These are phyloP conservation scores for Apogon hyalosoma DNA, from an alignment of 2,797 vertebrate species.

Conservation along the genomic window DNA sequence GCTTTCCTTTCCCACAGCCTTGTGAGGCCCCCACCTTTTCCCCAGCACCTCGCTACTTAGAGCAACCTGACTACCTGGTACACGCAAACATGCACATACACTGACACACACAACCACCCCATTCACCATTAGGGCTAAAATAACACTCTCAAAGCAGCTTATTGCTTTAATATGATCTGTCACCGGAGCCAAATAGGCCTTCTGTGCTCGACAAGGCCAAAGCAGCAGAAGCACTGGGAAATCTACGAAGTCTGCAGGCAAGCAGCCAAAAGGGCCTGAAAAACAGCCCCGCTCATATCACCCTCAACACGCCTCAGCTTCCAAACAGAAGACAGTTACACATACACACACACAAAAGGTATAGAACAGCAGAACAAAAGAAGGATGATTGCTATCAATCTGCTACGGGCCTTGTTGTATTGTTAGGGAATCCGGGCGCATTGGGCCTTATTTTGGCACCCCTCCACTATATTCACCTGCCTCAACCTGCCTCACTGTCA, in stretches of 20 bases:
- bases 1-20: slow-evolving; percentile 78
- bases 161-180: slow-evolving; percentile 71
- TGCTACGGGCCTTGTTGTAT: slow-evolving; percentile 64
- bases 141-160: slow-evolving; percentile 57
- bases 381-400: slow-evolving; percentile 68
- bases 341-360: slow-evolving; percentile 17
- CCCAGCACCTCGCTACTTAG: slow-evolving; percentile 34
- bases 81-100: slow-evolving; percentile 10
- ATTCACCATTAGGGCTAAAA: slow-evolving; percentile 62
- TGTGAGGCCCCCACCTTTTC: slow-evolving; percentile 56
- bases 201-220: slow-evolving; percentile 59
- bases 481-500: slow-evolving; percentile 68
- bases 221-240: slow-evolving; percentile 40
- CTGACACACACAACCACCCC: slow-evolving; percentile 39
- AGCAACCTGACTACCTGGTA: slow-evolving; percentile 47
- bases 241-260: slow-evolving; percentile 59
- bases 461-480: slow-evolving; percentile 63
- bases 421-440: slow-evolving; percentile 73
- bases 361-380: slow-evolving; percentile 63
- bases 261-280: slow-evolving; percentile 65
- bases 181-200: slow-evolving; percentile 53
- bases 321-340: slow-evolving; percentile 47
- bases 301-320: slow-evolving; percentile 46
- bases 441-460: slow-evolving; percentile 67
- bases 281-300: slow-evolving; percentile 63